Conservation (phyloP, 1,140 invertebrate species). For the Pinna nobilis region DNA sequence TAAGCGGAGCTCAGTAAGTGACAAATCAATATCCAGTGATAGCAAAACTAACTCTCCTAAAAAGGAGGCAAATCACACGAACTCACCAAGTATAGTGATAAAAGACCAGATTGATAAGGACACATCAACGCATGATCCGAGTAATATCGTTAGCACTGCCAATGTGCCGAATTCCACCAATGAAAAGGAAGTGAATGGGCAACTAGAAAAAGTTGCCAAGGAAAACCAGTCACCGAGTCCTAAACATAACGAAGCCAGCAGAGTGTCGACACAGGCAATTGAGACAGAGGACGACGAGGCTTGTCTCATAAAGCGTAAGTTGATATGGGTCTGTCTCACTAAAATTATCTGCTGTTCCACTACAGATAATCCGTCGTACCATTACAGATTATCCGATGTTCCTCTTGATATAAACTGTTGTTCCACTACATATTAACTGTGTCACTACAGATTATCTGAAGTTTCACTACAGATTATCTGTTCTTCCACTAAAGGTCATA, state of each 20-base stretch:
- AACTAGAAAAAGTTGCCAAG: constrained; percentile 6
- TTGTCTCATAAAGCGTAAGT: constrained; percentile 4
- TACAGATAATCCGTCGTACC: no score
- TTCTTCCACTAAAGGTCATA: no score
- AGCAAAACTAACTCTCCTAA: background rate
- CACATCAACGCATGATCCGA: constrained; percentile 2
- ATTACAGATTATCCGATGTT: no score
- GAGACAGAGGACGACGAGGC: constrained; percentile 16
- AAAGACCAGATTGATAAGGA: background rate
- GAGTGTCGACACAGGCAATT: background rate
- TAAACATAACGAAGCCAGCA: background rate
- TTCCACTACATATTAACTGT: no score
- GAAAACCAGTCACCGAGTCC: constrained; percentile 3
- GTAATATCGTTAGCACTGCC: background rate
- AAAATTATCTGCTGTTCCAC: background rate
- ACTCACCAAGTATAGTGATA: no score
- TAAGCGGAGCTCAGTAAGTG: constrained; percentile 8
- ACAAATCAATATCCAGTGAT: constrained; percentile 3
- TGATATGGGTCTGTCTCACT: background rate
- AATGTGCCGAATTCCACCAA: background rate
- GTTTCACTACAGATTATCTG: no score
- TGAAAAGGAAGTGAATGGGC: background rate
- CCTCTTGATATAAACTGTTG: no score
- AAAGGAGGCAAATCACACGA: background rate
- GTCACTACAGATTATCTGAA: no score